Evolutionary conservation across 1,140 invertebrate species (phyloP), one percentile per base, ranked within the genome.

Genomic region (Watersipora subatra): DNA sequence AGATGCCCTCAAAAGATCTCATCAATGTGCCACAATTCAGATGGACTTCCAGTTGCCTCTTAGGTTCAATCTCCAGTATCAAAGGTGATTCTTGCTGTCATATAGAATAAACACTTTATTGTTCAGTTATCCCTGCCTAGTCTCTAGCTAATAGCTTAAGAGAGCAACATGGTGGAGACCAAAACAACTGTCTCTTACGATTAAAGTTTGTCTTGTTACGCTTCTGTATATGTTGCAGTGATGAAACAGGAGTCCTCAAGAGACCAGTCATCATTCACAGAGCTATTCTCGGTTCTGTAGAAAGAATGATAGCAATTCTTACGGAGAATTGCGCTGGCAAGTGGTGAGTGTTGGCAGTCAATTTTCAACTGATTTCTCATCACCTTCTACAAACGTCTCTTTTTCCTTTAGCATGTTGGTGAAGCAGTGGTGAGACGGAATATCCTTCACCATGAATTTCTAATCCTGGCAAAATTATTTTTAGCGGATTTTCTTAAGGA

Each of bases 11-110:
- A 87, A 86, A 69, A 83, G 96, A 46, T 81, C 87, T 0, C 89
- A 92, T 82, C 96, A 99, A 75, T 97, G 93, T 78, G 96, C 93
- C 46, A 99, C 96, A 3, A 97, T 99, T 75, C 96, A 99, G 77
- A 80, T 99, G 22, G 96, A 99, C 82, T 99, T 99, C 81, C 95
- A 99, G 75, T 81, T 98, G 64, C 96, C 96, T 0, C 88, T 88
- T 70, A 82, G 91, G 71, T 97, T 97, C 76, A 89, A 95, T 82
- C 81, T 97, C 12, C 84, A 81, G 62, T 96, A 90, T 76, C 83
- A 89, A 63, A 86, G 84, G 90, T 91, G 68, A 68, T 69, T 69
- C n/a, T 27, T 17, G 24, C 58, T 17, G 15, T 15, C 15, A 19
- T 15, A 59, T n/a, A n/a, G n/a, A n/a, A n/a, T n/a, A n/a, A n/a